Base-by-base conservation (phyloP, 2,113 vertebrate genomes). In the Poeciliopsis retropinna region DNA sequence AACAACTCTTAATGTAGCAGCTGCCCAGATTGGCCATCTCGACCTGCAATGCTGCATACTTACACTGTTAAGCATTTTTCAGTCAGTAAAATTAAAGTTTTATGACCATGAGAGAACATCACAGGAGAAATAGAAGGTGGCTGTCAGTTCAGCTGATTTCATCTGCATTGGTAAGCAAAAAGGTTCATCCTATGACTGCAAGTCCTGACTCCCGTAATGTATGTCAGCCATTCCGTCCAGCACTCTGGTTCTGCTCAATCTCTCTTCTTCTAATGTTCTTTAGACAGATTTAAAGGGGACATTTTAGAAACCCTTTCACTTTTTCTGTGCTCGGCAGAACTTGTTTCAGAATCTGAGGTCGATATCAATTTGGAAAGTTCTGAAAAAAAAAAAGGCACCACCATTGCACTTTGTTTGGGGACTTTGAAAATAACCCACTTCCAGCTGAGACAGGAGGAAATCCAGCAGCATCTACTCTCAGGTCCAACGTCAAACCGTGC, bases 61-160 rank as follows among this genome's bases (percentile, higher is more conserved):
- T 76, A 82, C 77, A 65, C 78, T 30, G 64, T 92, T 85, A 84
- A 88, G 83, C 85, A 86, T 85, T 89, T 90, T 91, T 83, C 81
- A 72, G 80, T 73, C 74, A 39, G 83, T 85, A 78, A 82, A 87
- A 83, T 82, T 17, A 87, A 90, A 85, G 75, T 86, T 89, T 87
- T 89, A 89, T 25, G 85, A 70, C 73, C 25, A 3, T 1, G 66
- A 73, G 41, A 41, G 79, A 67, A 73, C 67, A 68, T 75, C 79
- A 25, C 2, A 8, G 19, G 67, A 75, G 72, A 73, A 84, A 79
- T 73, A 73, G 54, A 57, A 64, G 77, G 70, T 4, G 74, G 61
- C 63, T 70, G 81, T 80, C 75, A 27, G 76, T 54, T 0, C 70
- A 62, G 74, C 81, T 54, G 76, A 75, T 78, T 75, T 74, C 27